Base-by-base conservation (phyloP, 2,113 vertebrate species). In the Caranx melampygus region DNA sequence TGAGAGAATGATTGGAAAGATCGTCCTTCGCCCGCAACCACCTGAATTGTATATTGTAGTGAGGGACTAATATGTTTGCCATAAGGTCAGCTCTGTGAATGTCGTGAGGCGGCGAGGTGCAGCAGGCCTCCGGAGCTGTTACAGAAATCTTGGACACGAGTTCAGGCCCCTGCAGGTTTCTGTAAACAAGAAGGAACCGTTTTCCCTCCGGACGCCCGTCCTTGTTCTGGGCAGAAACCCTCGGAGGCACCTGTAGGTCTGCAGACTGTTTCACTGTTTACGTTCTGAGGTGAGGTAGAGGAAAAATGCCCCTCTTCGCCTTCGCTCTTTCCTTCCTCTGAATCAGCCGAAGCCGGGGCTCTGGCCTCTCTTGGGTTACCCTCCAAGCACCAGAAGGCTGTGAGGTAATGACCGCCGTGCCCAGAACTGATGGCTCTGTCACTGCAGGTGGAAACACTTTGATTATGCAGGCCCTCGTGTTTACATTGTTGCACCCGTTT, bases 391-490 rank as follows among this genome's bases (percentile, higher is more conserved):
- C 84, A 89, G 81, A 83, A 60, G 74, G 14, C 88, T 67, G 87
- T 85, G 82, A 94, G 85, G 84, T 92, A 90, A 90, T 85, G 84
- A 80, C 61, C 72, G 3, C 45, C 67, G 7, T 47, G 76, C 49
- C 77, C 82, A 91, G 85, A 90, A 88, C 88, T 81, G 91, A 92
- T 89, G 89, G 85, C 69, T 88, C 83, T 90, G 91, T 93, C 92
- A 77, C 80, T 75, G 84, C 87, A 92, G 88, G 89, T 93, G 92
- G 90, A 94, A 94, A 93, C 87, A 84, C 87, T 89, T 89, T 92
- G 87, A 94, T 93, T 90, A 84, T 75, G 75, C 54, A 78, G 81
- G 88, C 75, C 83, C 49, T 34, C 3, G 49, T 92, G 93, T 91
- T 93, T 92, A 87, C 80, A 79, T 81, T 82, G 76, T 87, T 85